Conservation (phyloP, 2,113 vertebrate species). For the Paramormyrops kingsleyae region DNA sequence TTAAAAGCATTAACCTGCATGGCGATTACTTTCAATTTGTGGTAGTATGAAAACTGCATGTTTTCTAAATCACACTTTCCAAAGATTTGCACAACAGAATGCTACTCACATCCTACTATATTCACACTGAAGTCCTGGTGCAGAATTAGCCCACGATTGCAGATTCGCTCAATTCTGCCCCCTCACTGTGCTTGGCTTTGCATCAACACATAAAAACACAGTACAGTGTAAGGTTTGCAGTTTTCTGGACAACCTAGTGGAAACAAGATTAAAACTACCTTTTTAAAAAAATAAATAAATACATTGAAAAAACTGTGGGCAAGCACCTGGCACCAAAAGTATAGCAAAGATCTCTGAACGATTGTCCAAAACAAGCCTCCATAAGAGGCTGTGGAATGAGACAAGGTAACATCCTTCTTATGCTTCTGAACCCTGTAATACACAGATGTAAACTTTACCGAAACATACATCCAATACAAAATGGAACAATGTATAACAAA, state of each 20-base stretch:
- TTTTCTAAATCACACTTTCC: background rate
- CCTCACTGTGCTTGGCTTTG: background rate
- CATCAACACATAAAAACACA: background rate
- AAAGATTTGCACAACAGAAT: background rate
- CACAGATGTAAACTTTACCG: background rate
- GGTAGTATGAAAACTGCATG: background rate
- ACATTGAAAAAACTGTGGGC: too few species aligned
- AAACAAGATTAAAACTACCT: background rate
- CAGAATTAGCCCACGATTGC: background rate
- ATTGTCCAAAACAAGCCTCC: background rate
- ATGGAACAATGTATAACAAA: background rate
- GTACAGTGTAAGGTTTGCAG: background rate
- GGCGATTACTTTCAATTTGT: background rate
- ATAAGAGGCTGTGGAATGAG: background rate
- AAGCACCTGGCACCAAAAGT: background rate
- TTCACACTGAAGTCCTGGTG: background rate
- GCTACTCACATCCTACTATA: background rate
- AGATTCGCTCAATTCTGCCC: background rate
- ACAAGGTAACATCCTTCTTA: background rate
- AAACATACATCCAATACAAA: background rate
- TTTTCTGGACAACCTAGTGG: background rate
- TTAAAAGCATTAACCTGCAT: background rate
- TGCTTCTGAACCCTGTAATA: background rate
- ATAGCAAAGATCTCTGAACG: background rate
- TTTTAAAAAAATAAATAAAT: background rate